These are phyloP conservation scores for Aphrophora alni DNA, from an alignment of 2,888 invertebrate genomes.

Conservation along the genomic window DNA sequence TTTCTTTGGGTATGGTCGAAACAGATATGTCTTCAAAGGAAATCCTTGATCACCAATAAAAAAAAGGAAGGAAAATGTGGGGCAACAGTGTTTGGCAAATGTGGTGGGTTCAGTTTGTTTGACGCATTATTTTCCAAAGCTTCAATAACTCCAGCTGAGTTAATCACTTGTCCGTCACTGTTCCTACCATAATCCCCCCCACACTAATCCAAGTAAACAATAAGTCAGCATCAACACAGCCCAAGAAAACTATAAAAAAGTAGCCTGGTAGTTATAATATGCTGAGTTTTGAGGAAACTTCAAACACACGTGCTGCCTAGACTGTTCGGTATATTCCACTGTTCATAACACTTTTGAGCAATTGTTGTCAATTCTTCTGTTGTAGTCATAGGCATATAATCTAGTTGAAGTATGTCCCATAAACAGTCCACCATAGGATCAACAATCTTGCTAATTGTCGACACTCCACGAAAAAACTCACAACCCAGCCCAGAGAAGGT, in stretches of 20 bases:
- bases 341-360: constrained; percentile 7
- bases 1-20: constrained; percentile 19
- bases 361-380: not conserved
- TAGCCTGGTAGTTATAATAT: constrained; percentile 16
- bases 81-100: constrained; percentile 15
- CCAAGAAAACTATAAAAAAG: constrained; percentile 13
- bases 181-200: constrained; percentile 22
- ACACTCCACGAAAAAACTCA: constrained; percentile 22
- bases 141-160: constrained; percentile 12
- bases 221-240: constrained; percentile 21
- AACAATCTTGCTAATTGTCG: constrained; percentile 10
- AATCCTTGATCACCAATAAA: constrained; percentile 21
- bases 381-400: constrained; percentile 12
- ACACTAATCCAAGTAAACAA: constrained; percentile 16
- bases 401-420: constrained; percentile 16
- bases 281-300: constrained; percentile 21
- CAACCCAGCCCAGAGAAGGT: constrained; percentile 15
- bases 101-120: not conserved
- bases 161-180: constrained; percentile 21
- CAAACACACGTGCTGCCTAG: constrained; percentile 9
- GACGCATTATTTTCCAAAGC: constrained; percentile 15
- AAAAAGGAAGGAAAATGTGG: not conserved
- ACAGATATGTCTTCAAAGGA: constrained; percentile 12
- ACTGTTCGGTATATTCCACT: constrained; percentile 15
- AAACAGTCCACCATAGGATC: constrained; percentile 11